A percentile compares a stretch with the other conserved stretches of the same genome.
These are phyloP conservation scores for Stenodema calcarata DNA, from an alignment of 2,888 invertebrate species.

Conservation along the genomic window DNA sequence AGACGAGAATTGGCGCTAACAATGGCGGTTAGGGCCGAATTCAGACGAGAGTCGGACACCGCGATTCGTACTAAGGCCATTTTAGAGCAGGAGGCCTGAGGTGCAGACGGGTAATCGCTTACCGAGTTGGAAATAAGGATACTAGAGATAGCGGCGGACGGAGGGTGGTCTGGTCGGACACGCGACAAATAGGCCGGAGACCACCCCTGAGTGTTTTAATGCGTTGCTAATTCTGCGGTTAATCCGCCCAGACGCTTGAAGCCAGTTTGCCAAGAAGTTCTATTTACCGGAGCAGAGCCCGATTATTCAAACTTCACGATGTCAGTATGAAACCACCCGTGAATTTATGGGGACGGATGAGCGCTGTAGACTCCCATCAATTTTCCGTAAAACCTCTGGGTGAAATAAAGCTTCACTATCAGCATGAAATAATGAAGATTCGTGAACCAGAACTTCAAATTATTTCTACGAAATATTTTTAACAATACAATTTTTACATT, in stretches of 20 bases:
- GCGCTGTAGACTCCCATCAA: too few relatives aligned
- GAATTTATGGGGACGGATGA: not conserved
- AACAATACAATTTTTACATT: too few relatives aligned
- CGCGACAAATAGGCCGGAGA: not conserved
- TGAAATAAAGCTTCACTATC: too few relatives aligned
- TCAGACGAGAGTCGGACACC: not conserved
- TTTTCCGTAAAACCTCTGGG: too few relatives aligned
- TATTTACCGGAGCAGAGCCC: not conserved
- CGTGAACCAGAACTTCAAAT: too few relatives aligned
- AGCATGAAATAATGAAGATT: too few relatives aligned
- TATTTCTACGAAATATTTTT: too few relatives aligned
- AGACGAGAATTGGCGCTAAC: not conserved
- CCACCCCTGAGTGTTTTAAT: not conserved
- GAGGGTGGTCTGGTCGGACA: not conserved
- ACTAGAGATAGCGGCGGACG: not conserved
- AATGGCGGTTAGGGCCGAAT: not conserved
- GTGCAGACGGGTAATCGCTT: not conserved
- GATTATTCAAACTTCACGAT: not conserved
- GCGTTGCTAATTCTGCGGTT: slow-evolving; percentile 4
- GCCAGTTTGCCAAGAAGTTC: not conserved
- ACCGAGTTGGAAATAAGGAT: not conserved
- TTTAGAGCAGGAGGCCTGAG: not conserved
- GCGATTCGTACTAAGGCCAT: not conserved
- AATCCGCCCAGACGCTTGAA: not conserved
- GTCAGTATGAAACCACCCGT: not conserved